A percentile compares a stretch with the other conserved stretches of the same genome.
Conservation (phyloP, 2,888 invertebrate species). For the Leistus spinibarbis region DNA sequence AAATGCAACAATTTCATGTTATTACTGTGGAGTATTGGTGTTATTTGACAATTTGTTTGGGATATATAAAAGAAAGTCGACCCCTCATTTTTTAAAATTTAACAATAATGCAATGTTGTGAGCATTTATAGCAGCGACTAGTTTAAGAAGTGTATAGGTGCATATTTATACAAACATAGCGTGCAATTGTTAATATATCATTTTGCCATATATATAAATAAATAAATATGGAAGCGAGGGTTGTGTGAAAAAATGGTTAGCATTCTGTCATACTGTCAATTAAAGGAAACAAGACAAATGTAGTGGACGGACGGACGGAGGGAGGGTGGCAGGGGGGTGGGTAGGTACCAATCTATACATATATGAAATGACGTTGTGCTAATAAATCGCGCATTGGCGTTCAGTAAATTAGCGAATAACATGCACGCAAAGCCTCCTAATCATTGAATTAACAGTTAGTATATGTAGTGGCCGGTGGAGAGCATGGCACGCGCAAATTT, state of each 20-base stretch:
- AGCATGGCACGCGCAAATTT: not conserved
- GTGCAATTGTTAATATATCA: constrained; percentile 35
- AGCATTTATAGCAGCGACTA: not conserved
- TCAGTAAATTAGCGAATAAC: constrained; percentile 33
- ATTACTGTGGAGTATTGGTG: too few relatives aligned
- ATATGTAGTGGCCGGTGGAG: not conserved
- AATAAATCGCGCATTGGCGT: constrained; percentile 32
- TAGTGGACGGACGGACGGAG: not conserved
- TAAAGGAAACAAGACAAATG: constrained; percentile 40
- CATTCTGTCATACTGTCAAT: constrained; percentile 37
- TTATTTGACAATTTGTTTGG: too few relatives aligned
- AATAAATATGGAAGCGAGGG: constrained; percentile 10
- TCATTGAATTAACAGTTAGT: constrained; percentile 34
- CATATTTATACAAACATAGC: constrained; percentile 36
- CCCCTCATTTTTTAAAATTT: not conserved
- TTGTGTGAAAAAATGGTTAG: constrained; percentile 18
- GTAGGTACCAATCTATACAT: too few relatives aligned
- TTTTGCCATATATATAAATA: not conserved
- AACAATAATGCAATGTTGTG: not conserved
- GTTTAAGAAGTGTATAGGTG: not conserved
- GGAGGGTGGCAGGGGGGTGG: constrained; percentile 4
- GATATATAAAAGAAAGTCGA: too few relatives aligned
- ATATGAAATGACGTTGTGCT: constrained; percentile 18
- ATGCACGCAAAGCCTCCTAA: constrained; percentile 36
- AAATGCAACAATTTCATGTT: too few relatives aligned